Percentiles rank a stretch among this genome's conserved stretches.
These are phyloP conservation scores for Hydriomena furcata DNA, from an alignment of 2,888 invertebrate species.

Conservation along the genomic window DNA sequence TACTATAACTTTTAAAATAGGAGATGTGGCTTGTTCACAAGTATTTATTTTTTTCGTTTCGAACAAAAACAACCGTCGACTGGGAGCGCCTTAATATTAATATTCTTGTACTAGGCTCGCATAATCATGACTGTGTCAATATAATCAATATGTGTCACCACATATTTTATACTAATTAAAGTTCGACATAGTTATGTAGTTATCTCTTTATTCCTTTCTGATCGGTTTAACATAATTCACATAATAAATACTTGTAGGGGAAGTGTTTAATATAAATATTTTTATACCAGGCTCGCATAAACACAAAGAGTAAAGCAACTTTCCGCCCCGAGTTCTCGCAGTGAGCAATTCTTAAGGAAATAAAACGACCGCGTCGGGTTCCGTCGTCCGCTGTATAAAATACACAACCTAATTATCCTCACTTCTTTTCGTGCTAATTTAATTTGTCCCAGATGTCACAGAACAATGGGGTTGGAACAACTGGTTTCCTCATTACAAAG, in stretches of 20 bases:
- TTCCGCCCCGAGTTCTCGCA: slow-evolving; percentile 29
- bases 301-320: slow-evolving; percentile 38
- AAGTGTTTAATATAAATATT: slow-evolving; percentile 17
- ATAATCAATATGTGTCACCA: too few species aligned
- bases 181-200: too few species aligned
- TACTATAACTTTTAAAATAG: too few species aligned
- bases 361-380: slow-evolving; percentile 41
- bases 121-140: too few species aligned
- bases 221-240: too few species aligned
- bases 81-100: too few species aligned
- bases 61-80: too few species aligned
- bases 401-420: slow-evolving; percentile 48
- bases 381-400: slow-evolving; percentile 41
- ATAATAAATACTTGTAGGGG: background rate
- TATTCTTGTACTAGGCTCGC: too few species aligned
- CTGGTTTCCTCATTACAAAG: slow-evolving; percentile 13
- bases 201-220: too few species aligned
- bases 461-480: slow-evolving; percentile 21
- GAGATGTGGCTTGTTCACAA: too few species aligned
- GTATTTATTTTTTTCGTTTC: too few species aligned
- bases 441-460: slow-evolving; percentile 46
- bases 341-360: slow-evolving; percentile 44
- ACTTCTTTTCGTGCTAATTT: slow-evolving; percentile 59
- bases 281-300: slow-evolving; percentile 33
- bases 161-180: too few species aligned